Base-by-base conservation (phyloP, 92 coral and sea anemone species). In the Galaxea fascicularis region DNA sequence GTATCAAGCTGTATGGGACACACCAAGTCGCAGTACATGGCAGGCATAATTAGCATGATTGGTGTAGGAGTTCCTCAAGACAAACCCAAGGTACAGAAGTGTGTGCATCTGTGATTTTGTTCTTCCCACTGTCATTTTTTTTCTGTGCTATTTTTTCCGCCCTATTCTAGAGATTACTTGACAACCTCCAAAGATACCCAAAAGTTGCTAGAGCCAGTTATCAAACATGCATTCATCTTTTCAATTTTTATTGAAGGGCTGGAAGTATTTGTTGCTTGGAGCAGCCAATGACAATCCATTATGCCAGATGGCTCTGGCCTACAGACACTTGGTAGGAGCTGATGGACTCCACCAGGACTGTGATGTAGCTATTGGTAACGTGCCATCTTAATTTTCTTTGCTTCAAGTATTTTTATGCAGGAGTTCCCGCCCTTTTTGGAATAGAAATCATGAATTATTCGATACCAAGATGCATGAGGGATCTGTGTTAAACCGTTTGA, bases 271-370 rank as follows among this genome's bases (percentile, higher is more conserved):
- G n/a, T 87, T 94, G 63, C 78, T 96, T 8, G 94, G 96, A 14
- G 98, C 98, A 17, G 82, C 87, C 56, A 83, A 89, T 21, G 90
- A 87, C 65, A 94, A 92, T 58, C 90, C 98, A 24, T 88, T 96
- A 57, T 90, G 95, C 31, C 98, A 94, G 31, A 96, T 96, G 98
- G 90, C 98, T 56, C 77, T 94, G 51, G 98, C 89, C 6, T 96
- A 94, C 87, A 94, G 90, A 39, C 93, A 90, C 71, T 84, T 92
- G 60, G 86, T 96, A 20, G 98, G 98, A 35, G 91, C 89, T 4
- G 98, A 96, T 74, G 95, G 96, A 21, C 29, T 94, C 1, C 84
- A 84, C 6, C 77, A 77, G 70, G 94, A 92, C 73, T 91, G 90
- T 73, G 98, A 94, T 16, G 75, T 92, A 20, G 94, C 98, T 22